Evolutionary conservation across 2,113 vertebrate genomes (phyloP).

Genomic region (Syngnathus floridae): DNA sequence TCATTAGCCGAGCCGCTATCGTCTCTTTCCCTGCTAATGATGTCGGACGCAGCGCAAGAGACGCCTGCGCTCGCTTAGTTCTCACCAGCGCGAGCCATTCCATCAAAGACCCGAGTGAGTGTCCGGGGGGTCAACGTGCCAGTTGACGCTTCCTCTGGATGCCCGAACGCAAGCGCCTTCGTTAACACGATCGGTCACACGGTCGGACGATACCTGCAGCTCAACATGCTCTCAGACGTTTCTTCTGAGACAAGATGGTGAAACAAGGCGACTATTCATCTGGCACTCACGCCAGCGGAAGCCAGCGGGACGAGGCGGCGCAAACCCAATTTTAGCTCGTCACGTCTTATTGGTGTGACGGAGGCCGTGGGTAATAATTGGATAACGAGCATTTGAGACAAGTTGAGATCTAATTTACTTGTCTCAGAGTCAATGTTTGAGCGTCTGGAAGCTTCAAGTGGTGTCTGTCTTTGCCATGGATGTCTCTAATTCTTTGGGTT

Average conservation of each 20-base stretch:
- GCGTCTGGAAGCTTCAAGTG: constrained; percentile 29
- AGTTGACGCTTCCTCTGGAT: constrained; percentile 42
- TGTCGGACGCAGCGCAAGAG: constrained; percentile 50
- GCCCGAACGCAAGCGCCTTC: neutral
- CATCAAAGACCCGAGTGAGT: constrained; percentile 50
- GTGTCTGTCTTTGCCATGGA: constrained; percentile 2
- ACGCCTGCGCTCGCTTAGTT: constrained; percentile 25
- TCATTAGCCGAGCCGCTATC: constrained; percentile 63
- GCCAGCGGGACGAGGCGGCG: constrained; percentile 19
- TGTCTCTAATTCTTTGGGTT: constrained; percentile 28
- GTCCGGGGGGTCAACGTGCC: constrained; percentile 52
- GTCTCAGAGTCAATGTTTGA: constrained; percentile 22
- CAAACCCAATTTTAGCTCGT: constrained; percentile 57
- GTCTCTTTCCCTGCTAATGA: constrained; percentile 68
- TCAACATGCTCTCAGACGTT: constrained; percentile 1
- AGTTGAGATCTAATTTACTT: constrained; percentile 56
- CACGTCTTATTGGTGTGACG: constrained; percentile 40
- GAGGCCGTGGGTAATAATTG: constrained; percentile 53
- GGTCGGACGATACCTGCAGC: neutral
- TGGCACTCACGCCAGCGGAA: neutral
- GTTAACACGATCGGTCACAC: neutral
- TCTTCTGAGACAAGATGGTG: constrained; percentile 18
- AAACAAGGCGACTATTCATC: constrained; percentile 36
- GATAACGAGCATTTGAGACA: constrained; percentile 48
- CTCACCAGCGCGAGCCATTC: constrained; percentile 26